Evolutionary conservation across 1,140 invertebrate genomes (phyloP), one percentile per base, ranked within the genome.

Genomic region (Reticulitermes speratus): DNA sequence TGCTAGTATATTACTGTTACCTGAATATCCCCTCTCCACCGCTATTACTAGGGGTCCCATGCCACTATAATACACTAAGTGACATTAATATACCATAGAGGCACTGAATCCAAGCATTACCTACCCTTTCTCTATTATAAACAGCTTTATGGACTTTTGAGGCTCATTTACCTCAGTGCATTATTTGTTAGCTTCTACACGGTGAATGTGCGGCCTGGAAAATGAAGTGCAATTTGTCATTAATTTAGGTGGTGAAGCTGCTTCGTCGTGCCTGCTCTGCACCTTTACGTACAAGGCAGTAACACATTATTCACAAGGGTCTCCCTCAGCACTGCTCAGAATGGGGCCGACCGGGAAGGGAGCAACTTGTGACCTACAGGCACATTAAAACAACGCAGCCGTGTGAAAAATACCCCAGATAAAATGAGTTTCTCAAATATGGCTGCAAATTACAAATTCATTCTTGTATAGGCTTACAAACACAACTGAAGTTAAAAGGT

Each of bases 141-240:
- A 75, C 65, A 75, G 65, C 65, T 75, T 75, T 75, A 75, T 75
- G 65, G 65, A 75, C 65, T 75, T 75, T 75, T 75, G 65, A 75
- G 65, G 65, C 65, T 75, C 65, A 75, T 75, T 75, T 75, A 30
- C 65, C 65, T 75, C 65, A 9, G 65, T 75, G 65, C 25, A 75
- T 75, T 75, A 75, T 75, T 75, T 75, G 65, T 75, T 75, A 75
- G 65, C 65, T 75, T 75, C 65, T 75, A 21, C 52, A 55, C 16
- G 19, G 52, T 21, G 19, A 55, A 48, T 48, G 59, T 65, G 59
- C 59, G 59, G 59, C 59, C 59, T 65, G 19, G 19, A 23, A 75
- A 75, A 75, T 75, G 65, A 75, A 75, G 25, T 11, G 65, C 65
- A 75, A 75, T 75, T 75, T 75, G 65, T 75, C 65, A 75, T 75